Evolutionary conservation across 2,113 vertebrate species (phyloP).

Genomic region (Lycocorax pyrrhopterus): DNA sequence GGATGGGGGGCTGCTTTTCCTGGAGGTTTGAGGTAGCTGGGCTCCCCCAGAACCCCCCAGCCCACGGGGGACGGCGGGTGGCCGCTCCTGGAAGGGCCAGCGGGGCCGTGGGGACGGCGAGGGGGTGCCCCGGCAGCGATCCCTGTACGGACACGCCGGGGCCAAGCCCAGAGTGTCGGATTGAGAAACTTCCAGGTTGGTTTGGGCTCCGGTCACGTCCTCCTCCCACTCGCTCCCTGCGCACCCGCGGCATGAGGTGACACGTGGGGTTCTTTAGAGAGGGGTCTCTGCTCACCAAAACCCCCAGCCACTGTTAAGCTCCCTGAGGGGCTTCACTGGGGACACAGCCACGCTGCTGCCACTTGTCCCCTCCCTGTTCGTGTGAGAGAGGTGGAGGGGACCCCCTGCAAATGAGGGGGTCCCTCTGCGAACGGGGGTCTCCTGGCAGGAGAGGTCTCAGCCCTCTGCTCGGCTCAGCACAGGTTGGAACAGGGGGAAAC

Average conservation of each 20-base stretch:
- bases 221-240: neutral
- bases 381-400: neutral
- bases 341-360: neutral
- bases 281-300: neutral
- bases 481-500: neutral
- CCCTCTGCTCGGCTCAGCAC: neutral
- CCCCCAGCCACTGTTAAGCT: accelerated
- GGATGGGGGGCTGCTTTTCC: neutral
- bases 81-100: accelerated
- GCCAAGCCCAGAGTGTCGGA: neutral
- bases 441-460: neutral
- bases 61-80: accelerated
- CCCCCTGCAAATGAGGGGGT: neutral
- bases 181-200: neutral
- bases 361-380: neutral
- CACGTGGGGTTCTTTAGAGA: accelerated
- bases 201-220: neutral
- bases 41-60: neutral
- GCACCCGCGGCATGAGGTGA: accelerated
- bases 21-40: neutral
- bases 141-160: neutral
- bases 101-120: accelerated
- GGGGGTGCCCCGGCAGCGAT: neutral
- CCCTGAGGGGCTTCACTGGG: accelerated
- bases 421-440: accelerated